Percentiles rank a stretch among this genome's conserved stretches.
Conservation (phyloP, 2,797 vertebrate species). For the Lindbergichthys nudifrons region DNA sequence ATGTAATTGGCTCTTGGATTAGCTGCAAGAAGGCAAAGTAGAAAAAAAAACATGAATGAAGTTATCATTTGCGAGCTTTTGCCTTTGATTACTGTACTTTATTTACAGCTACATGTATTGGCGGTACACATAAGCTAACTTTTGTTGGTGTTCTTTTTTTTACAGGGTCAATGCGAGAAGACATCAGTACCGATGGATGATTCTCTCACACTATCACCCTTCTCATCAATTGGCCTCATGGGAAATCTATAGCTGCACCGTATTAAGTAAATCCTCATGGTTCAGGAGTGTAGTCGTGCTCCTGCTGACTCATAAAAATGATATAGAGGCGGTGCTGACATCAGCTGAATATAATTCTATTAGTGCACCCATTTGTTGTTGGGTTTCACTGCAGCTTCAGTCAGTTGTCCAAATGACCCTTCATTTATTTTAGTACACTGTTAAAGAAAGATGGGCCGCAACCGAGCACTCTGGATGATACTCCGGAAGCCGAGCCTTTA, state of each 20-base stretch:
- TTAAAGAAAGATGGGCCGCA: constrained; percentile 52
- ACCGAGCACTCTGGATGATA: constrained; percentile 61
- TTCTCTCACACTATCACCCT: constrained; percentile 56
- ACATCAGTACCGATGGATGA: constrained; percentile 49
- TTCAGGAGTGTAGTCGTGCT: constrained; percentile 59
- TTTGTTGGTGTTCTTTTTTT: neutral
- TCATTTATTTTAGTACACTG: constrained; percentile 77
- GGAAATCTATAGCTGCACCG: constrained; percentile 73
- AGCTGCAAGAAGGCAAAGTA: neutral
- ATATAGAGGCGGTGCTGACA: constrained; percentile 77
- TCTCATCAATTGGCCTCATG: constrained; percentile 64
- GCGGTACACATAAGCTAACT: constrained; percentile 3
- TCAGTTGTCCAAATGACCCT: constrained; percentile 74
- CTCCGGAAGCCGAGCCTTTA: constrained; percentile 61
- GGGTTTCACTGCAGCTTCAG: constrained; percentile 71
- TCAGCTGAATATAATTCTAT: constrained; percentile 80
- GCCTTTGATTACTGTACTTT: too few species aligned
- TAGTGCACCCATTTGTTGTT: constrained; percentile 76
- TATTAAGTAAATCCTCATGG: constrained; percentile 72
- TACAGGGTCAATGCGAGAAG: constrained; percentile 19
- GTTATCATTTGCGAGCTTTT: too few species aligned
- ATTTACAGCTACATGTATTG: neutral
- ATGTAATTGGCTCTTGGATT: neutral
- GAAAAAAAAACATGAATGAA: neutral
- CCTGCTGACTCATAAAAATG: constrained; percentile 82